Percentiles rank a stretch among this genome's conserved stretches.
Conservation (phyloP, 2,113 vertebrate genomes). For the Aramus guarauna region DNA sequence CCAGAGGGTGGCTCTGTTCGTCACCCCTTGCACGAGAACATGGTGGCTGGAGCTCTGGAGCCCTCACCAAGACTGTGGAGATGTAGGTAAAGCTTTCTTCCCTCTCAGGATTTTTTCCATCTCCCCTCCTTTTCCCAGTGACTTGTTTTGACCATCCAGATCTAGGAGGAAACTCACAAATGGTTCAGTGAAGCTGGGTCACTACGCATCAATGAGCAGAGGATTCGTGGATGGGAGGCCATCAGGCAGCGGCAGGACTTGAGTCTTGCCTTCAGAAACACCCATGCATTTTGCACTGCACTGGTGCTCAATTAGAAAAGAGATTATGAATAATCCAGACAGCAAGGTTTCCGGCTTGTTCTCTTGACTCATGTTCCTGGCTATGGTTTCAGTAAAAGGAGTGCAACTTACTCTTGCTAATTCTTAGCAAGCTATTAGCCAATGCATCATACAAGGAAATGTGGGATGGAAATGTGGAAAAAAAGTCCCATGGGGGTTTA, state of each 20-base stretch:
- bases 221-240: background rate
- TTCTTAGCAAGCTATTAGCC: background rate
- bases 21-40: fast-evolving
- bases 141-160: background rate
- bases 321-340: background rate
- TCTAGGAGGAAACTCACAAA: background rate
- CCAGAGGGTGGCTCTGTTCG: background rate
- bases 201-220: background rate
- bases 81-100: background rate
- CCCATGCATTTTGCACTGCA: fast-evolving
- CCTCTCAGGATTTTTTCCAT: background rate
- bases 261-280: background rate
- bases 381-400: background rate
- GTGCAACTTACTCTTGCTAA: fast-evolving
- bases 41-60: background rate
- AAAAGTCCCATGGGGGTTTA: background rate
- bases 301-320: background rate
- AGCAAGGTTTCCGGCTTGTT: background rate
- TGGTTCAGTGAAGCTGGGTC: background rate
- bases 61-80: background rate
- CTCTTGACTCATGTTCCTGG: background rate
- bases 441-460: fast-evolving
- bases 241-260: background rate
- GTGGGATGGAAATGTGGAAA: background rate
- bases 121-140: background rate